A percentile compares a stretch with the other conserved stretches of the same genome.
Evolutionary conservation across 2,797 vertebrate genomes (phyloP).

Genomic region (Nasua narica): DNA sequence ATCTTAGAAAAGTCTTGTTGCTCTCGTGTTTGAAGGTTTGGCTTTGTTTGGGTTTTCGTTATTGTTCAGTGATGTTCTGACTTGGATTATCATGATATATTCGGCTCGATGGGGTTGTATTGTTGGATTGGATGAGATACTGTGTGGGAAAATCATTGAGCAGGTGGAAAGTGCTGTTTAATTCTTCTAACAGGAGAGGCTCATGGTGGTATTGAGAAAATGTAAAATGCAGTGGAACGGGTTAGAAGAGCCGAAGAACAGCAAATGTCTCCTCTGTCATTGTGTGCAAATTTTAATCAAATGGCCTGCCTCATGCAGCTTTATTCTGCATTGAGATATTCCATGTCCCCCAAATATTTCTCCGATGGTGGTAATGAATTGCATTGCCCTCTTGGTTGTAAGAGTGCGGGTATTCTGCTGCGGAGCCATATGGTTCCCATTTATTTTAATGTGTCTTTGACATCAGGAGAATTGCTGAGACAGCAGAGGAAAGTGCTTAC

Average conservation of each 20-base stretch:
- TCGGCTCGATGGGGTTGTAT: slow-evolving; percentile 62
- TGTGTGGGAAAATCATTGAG: slow-evolving; percentile 63
- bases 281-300: slow-evolving; percentile 65
- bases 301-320: slow-evolving; percentile 35
- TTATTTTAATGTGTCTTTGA: slow-evolving; percentile 92
- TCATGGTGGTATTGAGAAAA: slow-evolving; percentile 56
- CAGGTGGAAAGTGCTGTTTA: slow-evolving; percentile 74
- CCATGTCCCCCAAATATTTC: slow-evolving; percentile 76
- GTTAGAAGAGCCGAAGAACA: slow-evolving; percentile 64
- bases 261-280: slow-evolving; percentile 58
- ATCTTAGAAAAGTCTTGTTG: slow-evolving; percentile 7
- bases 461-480: slow-evolving; percentile 86
- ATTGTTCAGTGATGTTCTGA: slow-evolving; percentile 35
- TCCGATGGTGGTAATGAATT: slow-evolving; percentile 84
- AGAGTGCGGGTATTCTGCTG: slow-evolving; percentile 80
- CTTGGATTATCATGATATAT: slow-evolving; percentile 65
- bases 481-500: slow-evolving; percentile 84
- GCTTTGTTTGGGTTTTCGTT: not conserved
- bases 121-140: slow-evolving; percentile 67
- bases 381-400: slow-evolving; percentile 84
- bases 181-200: slow-evolving; percentile 61
- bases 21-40: not conserved
- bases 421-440: slow-evolving; percentile 92
- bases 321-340: slow-evolving; percentile 74
- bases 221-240: slow-evolving; percentile 57